Conservation (phyloP, 2,888 invertebrate genomes). For the Hydropsyche betteni region DNA sequence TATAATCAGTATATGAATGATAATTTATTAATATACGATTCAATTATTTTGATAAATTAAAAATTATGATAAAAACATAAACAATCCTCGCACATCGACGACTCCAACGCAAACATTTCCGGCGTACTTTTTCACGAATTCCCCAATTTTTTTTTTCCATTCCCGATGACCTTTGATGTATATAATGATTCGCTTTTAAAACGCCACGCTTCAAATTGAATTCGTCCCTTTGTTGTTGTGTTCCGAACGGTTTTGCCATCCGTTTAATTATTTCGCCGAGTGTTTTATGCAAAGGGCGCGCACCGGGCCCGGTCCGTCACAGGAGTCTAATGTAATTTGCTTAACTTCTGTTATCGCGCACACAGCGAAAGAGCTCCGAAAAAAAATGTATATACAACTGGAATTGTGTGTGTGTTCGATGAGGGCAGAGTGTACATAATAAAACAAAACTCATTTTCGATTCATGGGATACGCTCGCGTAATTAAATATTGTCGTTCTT, state of each 20-base stretch:
- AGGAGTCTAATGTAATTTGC: conserved; percentile 34
- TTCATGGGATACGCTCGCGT: conserved; percentile 35
- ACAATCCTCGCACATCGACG: too few relatives aligned
- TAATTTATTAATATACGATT: too few relatives aligned
- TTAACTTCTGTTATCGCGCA: conserved; percentile 36
- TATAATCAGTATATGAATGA: too few relatives aligned
- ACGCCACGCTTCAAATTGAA: conserved; percentile 28
- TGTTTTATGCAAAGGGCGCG: conserved; percentile 31
- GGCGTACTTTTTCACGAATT: too few relatives aligned
- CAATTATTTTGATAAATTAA: too few relatives aligned
- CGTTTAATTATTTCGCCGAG: conserved; percentile 34
- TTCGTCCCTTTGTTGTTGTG: conserved; percentile 35
- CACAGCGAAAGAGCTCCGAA: background rate
- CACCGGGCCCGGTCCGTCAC: conserved; percentile 27
- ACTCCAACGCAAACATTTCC: too few relatives aligned
- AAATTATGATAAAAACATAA: too few relatives aligned
- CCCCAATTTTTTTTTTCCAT: too few relatives aligned
- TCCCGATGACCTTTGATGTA: too few relatives aligned
- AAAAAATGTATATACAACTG: background rate
- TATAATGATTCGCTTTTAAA: conserved; percentile 5
- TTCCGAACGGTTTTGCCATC: conserved; percentile 28
- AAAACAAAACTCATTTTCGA: conserved; percentile 29
- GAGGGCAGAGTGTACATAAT: background rate
- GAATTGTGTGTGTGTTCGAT: background rate
- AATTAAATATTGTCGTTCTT: conserved; percentile 38